Evolutionary conservation across 2,113 vertebrate species (phyloP).

Genomic region (Xiphophorus hellerii): DNA sequence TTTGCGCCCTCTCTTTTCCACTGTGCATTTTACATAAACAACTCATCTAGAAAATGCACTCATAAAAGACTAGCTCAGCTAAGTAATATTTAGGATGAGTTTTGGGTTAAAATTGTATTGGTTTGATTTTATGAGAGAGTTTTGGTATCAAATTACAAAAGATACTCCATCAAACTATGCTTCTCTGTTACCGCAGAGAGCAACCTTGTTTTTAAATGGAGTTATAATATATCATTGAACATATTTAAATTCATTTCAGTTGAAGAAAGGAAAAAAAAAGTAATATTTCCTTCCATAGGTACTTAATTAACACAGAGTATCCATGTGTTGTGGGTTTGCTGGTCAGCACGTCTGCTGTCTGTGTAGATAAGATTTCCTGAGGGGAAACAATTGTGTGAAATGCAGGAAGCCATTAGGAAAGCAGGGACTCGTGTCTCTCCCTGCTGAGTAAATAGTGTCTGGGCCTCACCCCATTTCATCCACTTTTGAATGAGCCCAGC

Average conservation of each 20-base stretch:
- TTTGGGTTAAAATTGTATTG: not conserved
- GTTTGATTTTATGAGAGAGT: not conserved
- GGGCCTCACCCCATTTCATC: conserved; percentile 44
- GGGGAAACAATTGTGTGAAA: conserved; percentile 82
- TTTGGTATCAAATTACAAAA: not conserved
- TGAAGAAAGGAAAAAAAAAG: conserved; percentile 14
- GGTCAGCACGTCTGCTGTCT: conserved; percentile 43
- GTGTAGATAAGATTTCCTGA: conserved; percentile 78
- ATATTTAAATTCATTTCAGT: not conserved
- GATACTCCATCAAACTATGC: not conserved
- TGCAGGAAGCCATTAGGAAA: conserved; percentile 83
- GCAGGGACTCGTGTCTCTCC: conserved; percentile 69
- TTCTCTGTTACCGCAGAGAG: not conserved
- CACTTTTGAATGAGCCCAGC: conserved; percentile 64
- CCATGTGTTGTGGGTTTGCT: conserved; percentile 40
- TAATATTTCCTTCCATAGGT: conserved; percentile 13
- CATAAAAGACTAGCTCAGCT: not conserved
- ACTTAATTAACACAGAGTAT: conserved; percentile 55
- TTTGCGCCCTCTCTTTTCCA: not conserved
- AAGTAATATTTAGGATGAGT: not conserved
- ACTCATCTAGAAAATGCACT: not conserved
- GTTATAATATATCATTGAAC: not conserved
- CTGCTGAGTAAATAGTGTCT: conserved; percentile 77
- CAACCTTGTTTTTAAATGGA: not conserved
- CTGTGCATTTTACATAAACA: not conserved